phyloP scores from a whole-genome alignment of 2,888 invertebrate species.

The Caenorhabditis virilis region DNA sequence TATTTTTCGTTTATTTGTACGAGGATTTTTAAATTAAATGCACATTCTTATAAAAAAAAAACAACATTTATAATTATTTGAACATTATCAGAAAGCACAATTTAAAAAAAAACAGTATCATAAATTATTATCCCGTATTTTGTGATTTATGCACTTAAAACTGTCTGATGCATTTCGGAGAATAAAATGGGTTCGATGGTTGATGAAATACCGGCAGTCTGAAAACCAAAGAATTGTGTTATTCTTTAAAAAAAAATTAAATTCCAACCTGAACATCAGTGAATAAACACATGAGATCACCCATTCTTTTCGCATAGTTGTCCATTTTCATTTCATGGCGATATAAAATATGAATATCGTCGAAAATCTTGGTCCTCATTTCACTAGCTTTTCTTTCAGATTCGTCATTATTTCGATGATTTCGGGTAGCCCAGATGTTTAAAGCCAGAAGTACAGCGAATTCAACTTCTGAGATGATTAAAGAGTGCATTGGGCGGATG shows the following conservation, averaged over 20 bases:
- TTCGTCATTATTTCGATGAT: constrained; percentile 7
- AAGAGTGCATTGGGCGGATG: constrained; percentile 23
- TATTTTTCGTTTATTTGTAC: no score
- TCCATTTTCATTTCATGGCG: constrained; percentile 30
- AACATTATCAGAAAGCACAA: no score
- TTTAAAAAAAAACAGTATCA: no score
- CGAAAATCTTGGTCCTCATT: constrained; percentile 13
- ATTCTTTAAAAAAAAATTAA: neutral
- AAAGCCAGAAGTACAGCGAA: constrained; percentile 23
- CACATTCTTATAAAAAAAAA: no score
- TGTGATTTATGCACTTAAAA: neutral
- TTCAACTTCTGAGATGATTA: constrained; percentile 29
- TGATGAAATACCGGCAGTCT: constrained; percentile 16
- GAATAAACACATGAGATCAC: constrained; percentile 27
- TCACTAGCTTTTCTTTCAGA: constrained; percentile 6
- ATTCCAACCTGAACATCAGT: constrained; percentile 26
- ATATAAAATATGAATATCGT: constrained; percentile 31
- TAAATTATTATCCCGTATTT: neutral
- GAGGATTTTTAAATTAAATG: no score
- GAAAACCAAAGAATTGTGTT: constrained; percentile 2
- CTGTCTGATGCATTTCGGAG: neutral
- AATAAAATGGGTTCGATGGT: constrained; percentile 15
- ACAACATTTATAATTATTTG: no score
- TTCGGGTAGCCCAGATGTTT: constrained; percentile 26
- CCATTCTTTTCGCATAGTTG: constrained; percentile 33